A percentile compares a stretch with the other conserved stretches of the same genome.
Conservation (phyloP, 2,888 invertebrate species). For the Spisula subtruncata region DNA sequence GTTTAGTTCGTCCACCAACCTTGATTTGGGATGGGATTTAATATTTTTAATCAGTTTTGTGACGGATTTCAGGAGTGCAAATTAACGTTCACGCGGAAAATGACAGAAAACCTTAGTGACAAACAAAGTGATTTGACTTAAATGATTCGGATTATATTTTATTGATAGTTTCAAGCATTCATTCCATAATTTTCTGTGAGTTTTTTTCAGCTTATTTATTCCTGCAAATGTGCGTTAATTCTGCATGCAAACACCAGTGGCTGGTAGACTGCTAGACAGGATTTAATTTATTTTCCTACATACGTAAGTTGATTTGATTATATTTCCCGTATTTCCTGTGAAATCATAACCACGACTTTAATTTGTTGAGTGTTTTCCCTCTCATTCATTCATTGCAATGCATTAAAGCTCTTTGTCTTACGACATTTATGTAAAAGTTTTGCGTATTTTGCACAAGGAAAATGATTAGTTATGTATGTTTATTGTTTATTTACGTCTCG, state of each 20-base stretch:
- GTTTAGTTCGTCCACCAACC: background rate
- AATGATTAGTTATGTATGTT: too few species aligned
- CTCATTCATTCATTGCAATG: background rate
- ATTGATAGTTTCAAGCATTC: background rate
- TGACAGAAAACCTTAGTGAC: background rate
- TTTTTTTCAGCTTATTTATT: background rate
- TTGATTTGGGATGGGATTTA: background rate
- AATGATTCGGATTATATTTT: background rate
- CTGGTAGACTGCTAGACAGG: background rate
- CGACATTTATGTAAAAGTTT: background rate
- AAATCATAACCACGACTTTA: background rate
- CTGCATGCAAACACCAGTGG: background rate
- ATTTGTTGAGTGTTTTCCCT: background rate
- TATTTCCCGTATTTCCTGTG: background rate
- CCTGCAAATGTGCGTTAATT: background rate
- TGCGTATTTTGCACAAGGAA: too few species aligned
- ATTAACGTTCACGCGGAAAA: background rate
- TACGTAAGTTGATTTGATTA: background rate
- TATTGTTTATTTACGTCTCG: too few species aligned
- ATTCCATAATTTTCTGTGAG: background rate
- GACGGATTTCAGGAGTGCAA: background rate
- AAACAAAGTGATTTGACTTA: background rate
- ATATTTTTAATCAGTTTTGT: background rate
- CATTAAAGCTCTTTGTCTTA: background rate
- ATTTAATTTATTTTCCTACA: slow-evolving; percentile 11